Evolutionary conservation across 2,113 vertebrate genomes (phyloP), one percentile per base, ranked within the genome.

Genomic region (Tetraodon nigroviridis): DNA sequence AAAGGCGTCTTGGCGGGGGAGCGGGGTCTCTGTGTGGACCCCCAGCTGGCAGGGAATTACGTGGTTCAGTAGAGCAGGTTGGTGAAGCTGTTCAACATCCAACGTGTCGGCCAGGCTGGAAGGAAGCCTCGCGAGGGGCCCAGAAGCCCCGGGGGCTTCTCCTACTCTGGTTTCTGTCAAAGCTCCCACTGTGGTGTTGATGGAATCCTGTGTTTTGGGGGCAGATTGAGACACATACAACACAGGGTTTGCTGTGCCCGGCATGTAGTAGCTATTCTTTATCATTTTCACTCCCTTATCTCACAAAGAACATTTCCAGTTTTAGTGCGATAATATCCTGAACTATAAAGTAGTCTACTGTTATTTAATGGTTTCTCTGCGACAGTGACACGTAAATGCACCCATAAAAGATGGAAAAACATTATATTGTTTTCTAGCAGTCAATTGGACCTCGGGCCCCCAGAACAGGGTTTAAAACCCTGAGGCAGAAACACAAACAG

Each of bases 21-120:
- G 67, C 24, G 20, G 58, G 58, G 60, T 59, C 37, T n/a, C 58
- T 78, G 65, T 54, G 55, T 57, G 46, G 49, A 67, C 74, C 68
- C 72, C 86, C 84, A 60, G 75, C 82, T 83, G 86, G 75, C 63
- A 78, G 67, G 54, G 67, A 75, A 86, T 88, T 71, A 88, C 60
- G 68, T 82, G 80, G 64, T 82, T 87, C 85, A 88, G 65, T 84
- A 79, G 84, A 87, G 73, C 81, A 76, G 54, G 68, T 71, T 71
- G 69, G 54, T 48, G 59, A 63, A 55, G 55, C 58, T 79, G 69
- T 71, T 70, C 27, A 51, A 45, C 64, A 77, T 82, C 80, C 54
- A 41, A 37, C 10, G 40, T 67, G 60, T 82, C 77, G 72, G 63
- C 56, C 60, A 73, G 67, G 67, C 70, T 73, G 58, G 52, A 55